Evolutionary conservation across 2,113 vertebrate genomes (phyloP).

Genomic region (Cyprinodon brontotheroides): DNA sequence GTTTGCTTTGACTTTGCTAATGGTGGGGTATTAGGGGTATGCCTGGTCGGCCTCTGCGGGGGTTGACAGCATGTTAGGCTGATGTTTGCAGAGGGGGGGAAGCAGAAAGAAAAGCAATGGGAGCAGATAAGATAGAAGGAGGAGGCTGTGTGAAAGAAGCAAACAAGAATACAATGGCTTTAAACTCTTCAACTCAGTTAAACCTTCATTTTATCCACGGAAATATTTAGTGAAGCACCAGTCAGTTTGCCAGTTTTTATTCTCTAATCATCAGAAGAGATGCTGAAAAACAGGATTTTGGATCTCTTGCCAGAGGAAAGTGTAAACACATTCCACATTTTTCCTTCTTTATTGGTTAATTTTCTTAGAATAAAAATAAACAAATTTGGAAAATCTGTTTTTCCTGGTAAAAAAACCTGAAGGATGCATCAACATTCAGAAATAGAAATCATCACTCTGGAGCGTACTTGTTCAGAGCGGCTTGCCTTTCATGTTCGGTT

Average conservation of each 20-base stretch:
- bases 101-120: slow-evolving; percentile 16
- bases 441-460: no score
- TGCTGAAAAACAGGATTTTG: background rate
- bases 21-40: slow-evolving; percentile 50
- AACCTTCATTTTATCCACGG: background rate
- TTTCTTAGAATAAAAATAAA: no score
- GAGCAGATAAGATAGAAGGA: slow-evolving; percentile 32
- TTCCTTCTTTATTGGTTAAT: no score
- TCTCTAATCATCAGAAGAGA: background rate
- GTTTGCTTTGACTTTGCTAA: slow-evolving; percentile 70
- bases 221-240: no score
- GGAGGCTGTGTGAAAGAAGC: slow-evolving; percentile 17
- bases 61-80: slow-evolving; percentile 25
- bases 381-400: no score
- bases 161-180: background rate
- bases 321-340: no score
- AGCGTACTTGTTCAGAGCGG: no score
- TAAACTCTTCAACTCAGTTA: background rate
- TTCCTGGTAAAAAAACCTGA: no score
- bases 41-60: slow-evolving; percentile 55
- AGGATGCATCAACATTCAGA: no score
- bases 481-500: no score
- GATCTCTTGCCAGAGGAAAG: no score
- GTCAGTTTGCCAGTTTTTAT: no score
- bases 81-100: slow-evolving; percentile 26